Conservation (phyloP, 2,113 vertebrate genomes). For the Electrona antarctica region DNA sequence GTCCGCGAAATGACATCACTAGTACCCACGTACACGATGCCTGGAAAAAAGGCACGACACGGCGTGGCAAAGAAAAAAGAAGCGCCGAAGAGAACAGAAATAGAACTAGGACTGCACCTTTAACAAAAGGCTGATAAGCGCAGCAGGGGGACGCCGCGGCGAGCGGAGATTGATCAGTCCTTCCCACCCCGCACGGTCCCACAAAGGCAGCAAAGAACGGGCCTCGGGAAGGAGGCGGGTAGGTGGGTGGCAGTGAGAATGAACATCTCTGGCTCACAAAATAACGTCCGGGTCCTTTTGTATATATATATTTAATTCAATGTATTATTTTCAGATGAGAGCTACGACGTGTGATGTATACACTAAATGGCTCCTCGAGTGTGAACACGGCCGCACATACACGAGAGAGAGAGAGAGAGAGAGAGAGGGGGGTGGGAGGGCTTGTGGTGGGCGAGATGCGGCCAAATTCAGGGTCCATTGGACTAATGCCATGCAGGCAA, state of each 20-base stretch:
- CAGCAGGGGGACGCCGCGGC: background rate
- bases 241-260: background rate
- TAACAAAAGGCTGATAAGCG: constrained; percentile 14
- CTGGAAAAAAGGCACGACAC: background rate
- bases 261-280: constrained; percentile 25
- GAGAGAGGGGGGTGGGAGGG: background rate
- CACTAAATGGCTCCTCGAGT: constrained; percentile 49
- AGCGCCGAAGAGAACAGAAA: background rate
- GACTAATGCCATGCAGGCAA: background rate
- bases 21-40: constrained; percentile 50
- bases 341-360: constrained; percentile 32
- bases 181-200: background rate
- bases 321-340: background rate
- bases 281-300: constrained; percentile 27
- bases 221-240: background rate
- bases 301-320: too few relatives aligned
- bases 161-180: background rate
- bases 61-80: too few relatives aligned
- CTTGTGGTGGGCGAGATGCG: constrained; percentile 25
- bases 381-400: too few relatives aligned
- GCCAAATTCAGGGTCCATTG: constrained; percentile 2
- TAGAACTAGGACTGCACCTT: background rate
- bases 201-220: background rate
- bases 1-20: constrained; percentile 69
- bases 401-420: too few relatives aligned